A percentile compares a stretch with the other conserved stretches of the same genome.
Conservation (phyloP, 1,140 invertebrate species). For the Cryptotermes secundus region DNA sequence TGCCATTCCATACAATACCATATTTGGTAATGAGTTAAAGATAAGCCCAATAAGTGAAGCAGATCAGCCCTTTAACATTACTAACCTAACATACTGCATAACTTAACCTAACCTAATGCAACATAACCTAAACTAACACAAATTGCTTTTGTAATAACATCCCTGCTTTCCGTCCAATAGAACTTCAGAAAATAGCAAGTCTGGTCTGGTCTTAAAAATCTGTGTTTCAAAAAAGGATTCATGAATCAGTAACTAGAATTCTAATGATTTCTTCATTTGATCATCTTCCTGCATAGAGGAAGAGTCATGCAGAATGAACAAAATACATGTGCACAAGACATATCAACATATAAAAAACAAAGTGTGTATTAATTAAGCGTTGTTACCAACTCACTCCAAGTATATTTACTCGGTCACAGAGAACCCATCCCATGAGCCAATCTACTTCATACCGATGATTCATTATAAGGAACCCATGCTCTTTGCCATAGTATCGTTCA, state of each 20-base stretch:
- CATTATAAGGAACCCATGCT: conserved; percentile 88
- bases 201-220: too few relatives aligned
- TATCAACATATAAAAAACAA: background rate
- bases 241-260: background rate
- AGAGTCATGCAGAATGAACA: background rate
- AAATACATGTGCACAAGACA: background rate
- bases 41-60: too few relatives aligned
- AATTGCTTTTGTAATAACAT: too few relatives aligned
- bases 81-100: too few relatives aligned
- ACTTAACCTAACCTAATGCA: too few relatives aligned
- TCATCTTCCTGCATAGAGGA: background rate
- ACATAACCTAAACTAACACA: too few relatives aligned
- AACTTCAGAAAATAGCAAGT: too few relatives aligned
- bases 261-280: background rate
- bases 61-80: too few relatives aligned
- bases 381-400: conserved; percentile 68
- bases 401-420: conserved; percentile 72
- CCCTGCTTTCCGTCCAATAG: too few relatives aligned
- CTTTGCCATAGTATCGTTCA: conserved; percentile 78
- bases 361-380: conserved; percentile 22
- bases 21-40: too few relatives aligned
- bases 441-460: conserved; percentile 96
- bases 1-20: too few relatives aligned
- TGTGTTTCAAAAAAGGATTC: too few relatives aligned
- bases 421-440: conserved; percentile 88